phyloP scores from a whole-genome alignment of 2,888 invertebrate genomes.

The Acleris sparsana region DNA sequence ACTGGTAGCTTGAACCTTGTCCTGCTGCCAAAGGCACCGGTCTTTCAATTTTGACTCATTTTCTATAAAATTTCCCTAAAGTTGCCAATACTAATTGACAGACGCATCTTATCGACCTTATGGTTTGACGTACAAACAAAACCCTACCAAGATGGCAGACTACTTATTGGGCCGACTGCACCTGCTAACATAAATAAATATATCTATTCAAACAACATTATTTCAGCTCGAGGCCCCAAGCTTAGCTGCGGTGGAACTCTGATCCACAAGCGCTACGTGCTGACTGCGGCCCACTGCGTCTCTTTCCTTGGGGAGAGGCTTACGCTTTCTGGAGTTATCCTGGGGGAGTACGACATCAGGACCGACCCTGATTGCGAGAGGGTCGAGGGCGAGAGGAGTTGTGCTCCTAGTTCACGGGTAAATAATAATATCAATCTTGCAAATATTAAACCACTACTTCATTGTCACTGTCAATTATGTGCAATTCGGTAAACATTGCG shows the following conservation, averaged over 20 bases:
- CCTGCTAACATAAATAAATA: too few species aligned
- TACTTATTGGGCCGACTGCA: too few species aligned
- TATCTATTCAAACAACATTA: neutral
- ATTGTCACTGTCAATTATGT: neutral
- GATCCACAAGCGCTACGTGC: slow-evolving; percentile 78
- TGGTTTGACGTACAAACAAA: too few species aligned
- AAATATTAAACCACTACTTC: neutral
- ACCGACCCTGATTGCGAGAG: slow-evolving; percentile 72
- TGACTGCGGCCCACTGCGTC: slow-evolving; percentile 86
- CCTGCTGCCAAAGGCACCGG: too few species aligned
- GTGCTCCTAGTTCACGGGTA: slow-evolving; percentile 60
- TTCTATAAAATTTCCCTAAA: too few species aligned
- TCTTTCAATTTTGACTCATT: too few species aligned
- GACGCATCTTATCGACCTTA: too few species aligned
- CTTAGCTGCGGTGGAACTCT: slow-evolving; percentile 81
- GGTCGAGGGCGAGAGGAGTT: slow-evolving; percentile 55
- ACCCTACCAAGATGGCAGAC: too few species aligned
- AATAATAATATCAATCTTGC: slow-evolving; percentile 13
- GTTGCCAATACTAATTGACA: too few species aligned
- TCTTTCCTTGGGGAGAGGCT: slow-evolving; percentile 72
- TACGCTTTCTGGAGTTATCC: slow-evolving; percentile 75
- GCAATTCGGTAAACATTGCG: too few species aligned
- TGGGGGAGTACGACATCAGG: slow-evolving; percentile 85
- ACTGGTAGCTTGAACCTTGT: too few species aligned
- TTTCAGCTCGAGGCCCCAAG: slow-evolving; percentile 58